Evolutionary conservation across 2,888 invertebrate genomes (phyloP).

Genomic region (Cephus sareptanus): DNA sequence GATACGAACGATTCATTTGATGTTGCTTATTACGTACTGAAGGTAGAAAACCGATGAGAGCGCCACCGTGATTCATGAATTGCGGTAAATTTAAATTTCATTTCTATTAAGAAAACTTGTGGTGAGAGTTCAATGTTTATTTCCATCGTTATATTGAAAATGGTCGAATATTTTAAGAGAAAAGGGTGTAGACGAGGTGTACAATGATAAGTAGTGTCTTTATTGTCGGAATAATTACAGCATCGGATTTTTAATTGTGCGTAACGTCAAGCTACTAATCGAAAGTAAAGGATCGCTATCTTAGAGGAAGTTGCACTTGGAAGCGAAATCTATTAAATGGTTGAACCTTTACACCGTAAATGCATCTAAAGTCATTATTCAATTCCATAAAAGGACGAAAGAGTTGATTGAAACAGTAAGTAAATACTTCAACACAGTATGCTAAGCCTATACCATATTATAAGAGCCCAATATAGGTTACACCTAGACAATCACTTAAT

Average conservation of each 20-base stretch:
- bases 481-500: not conserved
- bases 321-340: not conserved
- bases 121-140: not conserved
- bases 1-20: too few relatives aligned
- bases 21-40: too few relatives aligned
- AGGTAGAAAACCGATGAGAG: not conserved
- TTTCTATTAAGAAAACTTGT: not conserved
- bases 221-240: slow-evolving; percentile 2
- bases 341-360: not conserved
- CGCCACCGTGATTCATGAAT: not conserved
- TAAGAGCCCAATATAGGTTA: not conserved
- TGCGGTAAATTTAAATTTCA: not conserved
- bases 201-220: not conserved
- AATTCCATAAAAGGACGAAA: not conserved
- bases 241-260: not conserved
- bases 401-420: not conserved
- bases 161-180: not conserved
- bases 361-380: not conserved
- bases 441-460: not conserved
- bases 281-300: not conserved
- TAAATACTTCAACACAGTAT: not conserved
- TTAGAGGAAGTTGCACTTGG: not conserved
- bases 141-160: not conserved
- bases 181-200: not conserved
- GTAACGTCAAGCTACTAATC: not conserved